Evolutionary conservation across 2,888 invertebrate species (phyloP), one percentile per base, ranked within the genome.

Genomic region (Autographa pulchrina): DNA sequence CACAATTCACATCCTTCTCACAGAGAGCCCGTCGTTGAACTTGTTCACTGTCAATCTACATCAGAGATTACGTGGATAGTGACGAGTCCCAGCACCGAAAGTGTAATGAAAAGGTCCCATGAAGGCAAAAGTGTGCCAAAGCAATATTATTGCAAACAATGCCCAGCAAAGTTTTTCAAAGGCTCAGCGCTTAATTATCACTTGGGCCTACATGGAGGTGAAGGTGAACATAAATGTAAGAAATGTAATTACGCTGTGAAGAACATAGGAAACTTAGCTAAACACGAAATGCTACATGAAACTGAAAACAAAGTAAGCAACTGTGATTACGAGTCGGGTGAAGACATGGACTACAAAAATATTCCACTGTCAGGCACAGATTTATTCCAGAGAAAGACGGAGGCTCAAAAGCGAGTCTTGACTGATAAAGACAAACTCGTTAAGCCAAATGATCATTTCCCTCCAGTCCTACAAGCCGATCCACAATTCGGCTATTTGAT

Each of bases 121-220:
- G 94, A 94, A 11, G 72, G 85, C 35, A 94, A 92, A 86, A 90
- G 90, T 71, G 85, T 84, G 35, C 90, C 93, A 70, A 95, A 93
- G 83, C 95, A 95, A 86, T 96, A 95, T 84, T 90, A 91, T 52
- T 97, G 97, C 81, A 96, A 96, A 70, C 96, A 97, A 88, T 98
- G 98, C 85, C 97, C 97, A 8, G 97, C 97, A 0, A 97, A 97
- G 82, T 98, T 98, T 88, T 97, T 97, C 78, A 98, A 97, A 91
- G 95, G 96, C 70, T 97, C 97, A 13, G 97, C 97, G 8, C 93
- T 98, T 11, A 97, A 96, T 72, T 97, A 97, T 86, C 98, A 98
- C 84, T 92, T 96, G 89, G 96, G 97, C 0, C 90, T 97, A 80
- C 97, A 98, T 86, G 97, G 97, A 65, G 96, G 96, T 5, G 96